Evolutionary conservation across 2,797 vertebrate species (phyloP), one percentile per base, ranked within the genome.

Genomic region (Mastacembelus armatus): DNA sequence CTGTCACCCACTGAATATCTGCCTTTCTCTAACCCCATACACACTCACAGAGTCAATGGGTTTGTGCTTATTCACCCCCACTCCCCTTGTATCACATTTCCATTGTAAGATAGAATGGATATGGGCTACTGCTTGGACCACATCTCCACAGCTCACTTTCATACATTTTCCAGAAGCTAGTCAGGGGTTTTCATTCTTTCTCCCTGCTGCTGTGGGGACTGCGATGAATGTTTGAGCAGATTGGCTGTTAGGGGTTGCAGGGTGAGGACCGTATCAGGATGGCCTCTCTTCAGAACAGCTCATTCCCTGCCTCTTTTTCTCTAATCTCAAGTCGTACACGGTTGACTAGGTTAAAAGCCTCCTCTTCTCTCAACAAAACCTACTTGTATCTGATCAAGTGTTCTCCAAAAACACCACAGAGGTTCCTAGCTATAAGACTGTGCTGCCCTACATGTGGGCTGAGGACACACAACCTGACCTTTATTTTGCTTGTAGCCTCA

Each of bases 101-200:
- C 85, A 89, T 89, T 85, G 81, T 69, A 77, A 84, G 81, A 78
- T 74, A 82, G 74, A 84, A 73, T 84, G 69, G 81, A 84, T 78
- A 78, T 58, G 84, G 75, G 56, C 84, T 60, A 36, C 84, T 76
- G 85, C 83, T 54, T 68, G 77, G 69, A 80, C 86, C 85, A 65
- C 74, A 85, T 85, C 81, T 77, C 71, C 72, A 74, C 76, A 80
- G 88, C 83, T 81, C 51, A 36, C 77, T 72, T 72, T 88, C 72
- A 79, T 86, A 64, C 75, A 76, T 82, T 88, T 88, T 84, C 80
- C 81, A 80, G 76, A 42, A 74, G 65, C 54, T 52, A 63, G 72
- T 66, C 65, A 40, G 67, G 71, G 44, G 18, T 42, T 77, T 73
- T 74, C 22, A 57, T 69, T 71, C 22, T 51, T 19, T 63, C 44